A percentile compares a stretch with the other conserved stretches of the same genome.
Evolutionary conservation across 2,797 vertebrate species (phyloP).

Genomic region (Mallotus villosus): DNA sequence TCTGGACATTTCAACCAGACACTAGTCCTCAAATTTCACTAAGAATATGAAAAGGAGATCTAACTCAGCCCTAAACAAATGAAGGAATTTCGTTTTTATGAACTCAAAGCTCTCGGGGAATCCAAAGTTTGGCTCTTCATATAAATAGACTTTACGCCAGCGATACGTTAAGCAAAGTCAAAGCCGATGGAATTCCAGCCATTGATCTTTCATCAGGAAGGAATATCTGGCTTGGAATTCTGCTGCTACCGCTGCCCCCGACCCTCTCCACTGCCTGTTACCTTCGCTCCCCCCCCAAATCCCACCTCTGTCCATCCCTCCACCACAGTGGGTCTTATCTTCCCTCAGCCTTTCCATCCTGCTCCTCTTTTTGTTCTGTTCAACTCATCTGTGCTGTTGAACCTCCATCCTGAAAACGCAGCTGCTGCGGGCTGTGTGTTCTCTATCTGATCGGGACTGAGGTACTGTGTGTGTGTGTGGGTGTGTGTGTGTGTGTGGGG

Average conservation of each 20-base stretch:
- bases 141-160: conserved; percentile 41
- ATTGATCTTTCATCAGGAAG: conserved; percentile 48
- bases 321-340: conserved; percentile 7
- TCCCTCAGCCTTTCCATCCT: conserved; percentile 23
- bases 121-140: conserved; percentile 41
- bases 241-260: conserved; percentile 10
- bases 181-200: conserved; percentile 43
- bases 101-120: conserved; percentile 38
- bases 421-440: conserved; percentile 3
- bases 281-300: too few relatives aligned
- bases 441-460: not conserved
- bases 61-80: conserved; percentile 12
- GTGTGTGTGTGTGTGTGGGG: conserved; percentile 21
- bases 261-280: not conserved
- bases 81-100: conserved; percentile 40
- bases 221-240: conserved; percentile 41
- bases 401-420: conserved; percentile 5
- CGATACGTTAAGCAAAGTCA: conserved; percentile 34
- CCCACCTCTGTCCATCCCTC: not conserved
- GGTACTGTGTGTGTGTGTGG: conserved; percentile 2
- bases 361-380: conserved; percentile 29
- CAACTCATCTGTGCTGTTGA: conserved; percentile 31
- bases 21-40: conserved; percentile 18
- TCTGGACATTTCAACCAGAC: not conserved
- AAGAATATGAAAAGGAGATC: conserved; percentile 22